phyloP scores from a whole-genome alignment of 2,888 invertebrate species.

The Zhuqinia jingwanae region DNA sequence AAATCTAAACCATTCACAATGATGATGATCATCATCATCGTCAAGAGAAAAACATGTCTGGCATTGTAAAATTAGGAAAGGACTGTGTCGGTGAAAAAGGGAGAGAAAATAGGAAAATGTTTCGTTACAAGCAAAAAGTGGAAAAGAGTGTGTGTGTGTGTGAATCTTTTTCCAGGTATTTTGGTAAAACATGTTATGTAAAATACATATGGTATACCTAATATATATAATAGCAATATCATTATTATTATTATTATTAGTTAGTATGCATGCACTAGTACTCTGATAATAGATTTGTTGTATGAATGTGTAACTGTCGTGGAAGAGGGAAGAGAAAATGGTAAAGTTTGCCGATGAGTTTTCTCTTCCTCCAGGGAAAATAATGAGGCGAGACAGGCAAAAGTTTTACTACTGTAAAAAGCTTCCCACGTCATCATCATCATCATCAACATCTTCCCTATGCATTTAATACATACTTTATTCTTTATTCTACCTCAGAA shows the following conservation, averaged over 20 bases:
- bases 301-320: background rate
- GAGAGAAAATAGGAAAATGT: conserved; percentile 40
- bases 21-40: conserved; percentile 30
- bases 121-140: conserved; percentile 44
- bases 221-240: background rate
- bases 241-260: background rate
- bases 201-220: background rate
- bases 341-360: conserved; percentile 76
- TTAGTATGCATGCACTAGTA: background rate
- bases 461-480: no score
- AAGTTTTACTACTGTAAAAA: conserved; percentile 58
- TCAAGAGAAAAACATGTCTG: conserved; percentile 26
- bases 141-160: background rate
- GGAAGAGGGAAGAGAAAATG: conserved; percentile 51
- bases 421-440: conserved; percentile 57
- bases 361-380: conserved; percentile 75
- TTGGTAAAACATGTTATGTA: no score
- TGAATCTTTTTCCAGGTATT: no score
- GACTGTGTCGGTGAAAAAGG: conserved; percentile 16
- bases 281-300: conserved; percentile 9
- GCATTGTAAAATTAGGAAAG: conserved; percentile 45
- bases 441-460: no score
- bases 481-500: conserved; percentile 62
- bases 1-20: conserved; percentile 47
- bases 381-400: conserved; percentile 69